Conservation (phyloP, 2,888 invertebrate species). For the Caenorhabditis sp. region DNA sequence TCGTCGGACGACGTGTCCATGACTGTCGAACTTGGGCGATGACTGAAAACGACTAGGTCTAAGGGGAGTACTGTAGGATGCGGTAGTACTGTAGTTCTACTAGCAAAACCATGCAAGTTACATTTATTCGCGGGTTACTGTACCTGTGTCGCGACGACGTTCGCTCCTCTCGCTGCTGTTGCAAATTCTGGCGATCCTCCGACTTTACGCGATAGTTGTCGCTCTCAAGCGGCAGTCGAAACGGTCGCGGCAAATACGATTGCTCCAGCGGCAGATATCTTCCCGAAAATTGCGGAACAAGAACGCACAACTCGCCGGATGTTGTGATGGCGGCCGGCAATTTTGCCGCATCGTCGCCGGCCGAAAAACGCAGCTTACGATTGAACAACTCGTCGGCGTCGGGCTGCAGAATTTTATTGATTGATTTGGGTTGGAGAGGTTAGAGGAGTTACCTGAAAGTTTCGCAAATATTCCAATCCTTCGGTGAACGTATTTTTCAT, state of each 20-base stretch:
- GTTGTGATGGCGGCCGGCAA: conserved; percentile 80
- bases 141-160: conserved; percentile 34
- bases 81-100: conserved; percentile 3
- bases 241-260: conserved; percentile 66
- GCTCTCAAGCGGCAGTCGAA: conserved; percentile 53
- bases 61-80: conserved; percentile 5
- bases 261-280: conserved; percentile 67
- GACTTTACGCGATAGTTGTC: conserved; percentile 47
- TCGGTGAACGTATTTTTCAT: conserved; percentile 94
- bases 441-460: conserved; percentile 80
- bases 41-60: conserved; percentile 18
- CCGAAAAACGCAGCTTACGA: conserved; percentile 77
- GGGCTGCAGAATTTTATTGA: too few relatives aligned
- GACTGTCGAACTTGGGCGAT: conserved; percentile 5
- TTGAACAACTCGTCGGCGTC: conserved; percentile 76
- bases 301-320: conserved; percentile 83
- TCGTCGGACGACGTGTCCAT: conserved; percentile 33
- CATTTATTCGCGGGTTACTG: background rate
- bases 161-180: conserved; percentile 25
- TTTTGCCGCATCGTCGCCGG: conserved; percentile 87
- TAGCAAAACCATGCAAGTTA: too few relatives aligned
- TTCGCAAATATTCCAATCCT: conserved; percentile 90
- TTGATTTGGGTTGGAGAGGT: background rate
- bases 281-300: conserved; percentile 67
- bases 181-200: conserved; percentile 22